phyloP scores from a whole-genome alignment of 2,113 vertebrate species.

The Propithecus coquereli region DNA sequence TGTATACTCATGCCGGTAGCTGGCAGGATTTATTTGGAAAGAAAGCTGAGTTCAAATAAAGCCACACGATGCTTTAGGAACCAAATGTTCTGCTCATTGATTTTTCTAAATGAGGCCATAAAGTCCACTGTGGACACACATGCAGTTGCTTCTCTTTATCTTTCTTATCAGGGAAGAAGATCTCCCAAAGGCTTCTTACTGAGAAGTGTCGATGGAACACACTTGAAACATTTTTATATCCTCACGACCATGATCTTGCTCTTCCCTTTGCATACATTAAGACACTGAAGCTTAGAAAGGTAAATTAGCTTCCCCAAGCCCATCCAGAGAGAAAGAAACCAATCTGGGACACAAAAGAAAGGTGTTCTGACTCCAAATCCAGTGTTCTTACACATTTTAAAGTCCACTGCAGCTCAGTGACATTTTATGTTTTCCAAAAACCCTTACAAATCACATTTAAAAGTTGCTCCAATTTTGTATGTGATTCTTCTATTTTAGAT shows the following conservation, averaged over 20 bases:
- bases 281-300: background rate
- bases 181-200: background rate
- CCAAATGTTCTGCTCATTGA: slow-evolving; percentile 34
- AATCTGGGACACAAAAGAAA: background rate
- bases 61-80: background rate
- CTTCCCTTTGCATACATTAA: background rate
- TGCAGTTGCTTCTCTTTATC: background rate
- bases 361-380: background rate
- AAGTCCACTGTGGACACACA: background rate
- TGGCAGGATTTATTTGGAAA: background rate
- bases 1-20: background rate
- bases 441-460: background rate
- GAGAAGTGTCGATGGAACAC: background rate
- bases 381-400: background rate
- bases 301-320: background rate
- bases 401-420: background rate
- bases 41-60: background rate
- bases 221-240: background rate
- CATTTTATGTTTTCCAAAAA: background rate
- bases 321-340: background rate
- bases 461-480: background rate
- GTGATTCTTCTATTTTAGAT: background rate
- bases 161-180: background rate
- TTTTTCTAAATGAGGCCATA: background rate
- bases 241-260: background rate